Conservation (phyloP, 2,888 invertebrate species). For the Hydriomena furcata region DNA sequence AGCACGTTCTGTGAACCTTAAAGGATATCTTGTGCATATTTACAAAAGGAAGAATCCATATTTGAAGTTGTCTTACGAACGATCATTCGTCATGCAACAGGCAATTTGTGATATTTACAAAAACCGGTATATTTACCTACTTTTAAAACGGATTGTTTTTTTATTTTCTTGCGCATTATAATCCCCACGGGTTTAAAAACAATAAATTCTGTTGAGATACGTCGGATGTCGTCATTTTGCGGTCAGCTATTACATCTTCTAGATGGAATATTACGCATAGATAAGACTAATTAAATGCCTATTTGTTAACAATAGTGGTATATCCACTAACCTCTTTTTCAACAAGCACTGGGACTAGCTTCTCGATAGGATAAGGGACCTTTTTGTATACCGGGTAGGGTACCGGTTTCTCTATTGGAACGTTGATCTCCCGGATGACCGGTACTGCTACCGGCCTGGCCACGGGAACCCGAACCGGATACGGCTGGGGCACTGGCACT, state of each 20-base stretch:
- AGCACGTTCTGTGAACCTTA: not conserved
- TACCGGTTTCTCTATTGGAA: slow-evolving; percentile 84
- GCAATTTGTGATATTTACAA: slow-evolving; percentile 33
- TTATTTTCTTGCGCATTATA: not conserved
- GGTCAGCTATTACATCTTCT: slow-evolving; percentile 2
- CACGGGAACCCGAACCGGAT: slow-evolving; percentile 89
- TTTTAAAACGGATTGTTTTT: not conserved
- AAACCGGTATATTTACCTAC: slow-evolving; percentile 2
- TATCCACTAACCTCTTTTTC: slow-evolving; percentile 85
- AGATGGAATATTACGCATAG: too few relatives aligned
- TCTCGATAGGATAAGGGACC: slow-evolving; percentile 89
- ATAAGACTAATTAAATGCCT: not conserved
- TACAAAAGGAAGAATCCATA: slow-evolving; percentile 7
- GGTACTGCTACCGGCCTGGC: slow-evolving; percentile 88
- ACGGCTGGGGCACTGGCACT: slow-evolving; percentile 89
- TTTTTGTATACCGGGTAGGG: slow-evolving; percentile 88
- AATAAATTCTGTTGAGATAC: not conserved
- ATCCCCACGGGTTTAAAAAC: not conserved
- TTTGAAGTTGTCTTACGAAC: slow-evolving; percentile 6
- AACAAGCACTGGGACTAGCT: slow-evolving; percentile 88
- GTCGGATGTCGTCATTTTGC: slow-evolving; percentile 10
- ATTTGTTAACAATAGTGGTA: slow-evolving; percentile 16
- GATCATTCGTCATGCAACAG: slow-evolving; percentile 29
- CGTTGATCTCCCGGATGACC: slow-evolving; percentile 83
- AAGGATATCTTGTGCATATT: slow-evolving; percentile 2